These are phyloP conservation scores for Chlamydotis undulata DNA, from an alignment of 2,113 vertebrate species.

Conservation along the genomic window DNA sequence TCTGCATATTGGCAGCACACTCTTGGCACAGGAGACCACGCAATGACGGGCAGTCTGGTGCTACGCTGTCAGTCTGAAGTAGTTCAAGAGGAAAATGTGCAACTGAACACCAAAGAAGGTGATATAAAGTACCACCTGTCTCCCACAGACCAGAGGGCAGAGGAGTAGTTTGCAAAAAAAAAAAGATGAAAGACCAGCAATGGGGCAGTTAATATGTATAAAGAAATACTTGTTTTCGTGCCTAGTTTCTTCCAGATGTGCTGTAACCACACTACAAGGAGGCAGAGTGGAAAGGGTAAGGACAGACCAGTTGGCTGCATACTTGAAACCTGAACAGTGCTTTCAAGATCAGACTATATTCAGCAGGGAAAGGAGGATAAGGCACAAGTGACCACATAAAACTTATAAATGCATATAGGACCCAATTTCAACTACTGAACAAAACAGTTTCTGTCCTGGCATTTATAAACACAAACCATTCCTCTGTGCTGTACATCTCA, in stretches of 20 bases:
- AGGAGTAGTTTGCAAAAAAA: not conserved
- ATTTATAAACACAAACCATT: not conserved
- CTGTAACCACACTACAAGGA: not conserved
- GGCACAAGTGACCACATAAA: not conserved
- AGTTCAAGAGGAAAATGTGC: not conserved
- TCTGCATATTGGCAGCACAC: not conserved
- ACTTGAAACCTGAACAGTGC: not conserved
- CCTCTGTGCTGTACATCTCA: not conserved
- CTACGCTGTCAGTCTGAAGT: not conserved
- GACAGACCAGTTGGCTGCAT: not conserved
- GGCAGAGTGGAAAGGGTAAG: not conserved
- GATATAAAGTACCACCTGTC: not conserved
- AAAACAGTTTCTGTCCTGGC: not conserved
- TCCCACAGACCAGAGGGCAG: not conserved
- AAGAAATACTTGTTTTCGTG: not conserved
- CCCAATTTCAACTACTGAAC: not conserved
- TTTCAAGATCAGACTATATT: not conserved
- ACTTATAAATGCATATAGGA: not conserved
- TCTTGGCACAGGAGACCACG: accelerated
- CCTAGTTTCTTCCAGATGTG: not conserved
- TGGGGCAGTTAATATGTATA: not conserved
- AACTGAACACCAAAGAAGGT: not conserved
- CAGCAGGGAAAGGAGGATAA: not conserved
- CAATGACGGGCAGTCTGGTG: accelerated
- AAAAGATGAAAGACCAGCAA: not conserved